Base-by-base conservation (phyloP, 2,797 vertebrate genomes). In the Sparidentex hasta region DNA sequence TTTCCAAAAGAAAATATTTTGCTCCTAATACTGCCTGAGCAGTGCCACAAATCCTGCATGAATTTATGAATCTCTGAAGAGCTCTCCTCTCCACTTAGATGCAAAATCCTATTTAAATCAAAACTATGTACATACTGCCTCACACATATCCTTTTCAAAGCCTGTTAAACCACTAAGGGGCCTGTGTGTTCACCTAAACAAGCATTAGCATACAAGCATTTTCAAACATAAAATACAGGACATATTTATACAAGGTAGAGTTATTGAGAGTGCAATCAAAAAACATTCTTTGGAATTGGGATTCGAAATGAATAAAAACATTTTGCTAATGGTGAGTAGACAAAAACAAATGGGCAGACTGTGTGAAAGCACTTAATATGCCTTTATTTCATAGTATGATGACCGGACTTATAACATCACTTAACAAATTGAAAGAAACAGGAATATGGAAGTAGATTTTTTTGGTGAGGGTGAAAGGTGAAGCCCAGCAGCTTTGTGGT, bases 1-100 rank as follows among this genome's bases (percentile, higher is more conserved):
- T 83, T 91, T 86, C 83, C 74, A 61, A 74, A 85, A 82, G 78
- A 84, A 86, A 91, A 86, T 81, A 79, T 79, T 84, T 64, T 84
- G 56, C 69, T 86, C 52, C 68, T 84, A 76, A 65, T 54, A 11
- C 57, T 64, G 83, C 56, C 78, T 51, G 33, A 79, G 62, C 65
- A 71, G 77, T 7, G 2, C 69, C 80, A 78, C 82, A 92, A 87
- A 89, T 87, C 84, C 78, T 63, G 38, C 25, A 46, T 73, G 71
- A 79, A 90, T 91, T 89, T 88, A 91, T 88, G 82, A 86, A 87
- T 79, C 90, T 86, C 84, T 59, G 64, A 83, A 85, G 77, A 63
- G 20, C 59, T 68, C 75, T 76, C 65, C 73, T 73, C 67, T 85
- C 71, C 81, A 70, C 70, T 87, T 63, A 78, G 23, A 86, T 71